Evolutionary conservation across 2,888 invertebrate genomes (phyloP).

Genomic region (Nebria brevicollis): DNA sequence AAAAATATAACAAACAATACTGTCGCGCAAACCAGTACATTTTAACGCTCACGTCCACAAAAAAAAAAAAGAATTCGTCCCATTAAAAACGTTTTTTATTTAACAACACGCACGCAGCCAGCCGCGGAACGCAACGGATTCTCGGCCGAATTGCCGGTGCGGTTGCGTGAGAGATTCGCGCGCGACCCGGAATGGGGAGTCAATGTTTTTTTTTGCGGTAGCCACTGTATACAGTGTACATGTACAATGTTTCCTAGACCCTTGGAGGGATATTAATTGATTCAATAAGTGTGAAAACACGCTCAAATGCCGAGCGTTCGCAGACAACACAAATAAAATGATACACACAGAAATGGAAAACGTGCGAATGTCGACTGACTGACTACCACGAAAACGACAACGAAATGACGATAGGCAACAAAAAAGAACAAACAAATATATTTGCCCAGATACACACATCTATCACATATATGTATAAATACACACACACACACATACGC

Average conservation of each 20-base stretch:
- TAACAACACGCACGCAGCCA: constrained; percentile 33
- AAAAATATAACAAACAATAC: constrained; percentile 42
- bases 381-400: constrained; percentile 11
- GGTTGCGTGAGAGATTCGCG: constrained; percentile 5
- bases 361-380: constrained; percentile 17
- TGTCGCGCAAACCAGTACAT: not conserved
- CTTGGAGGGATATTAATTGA: constrained; percentile 63
- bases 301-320: constrained; percentile 54
- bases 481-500: no score
- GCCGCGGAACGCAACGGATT: not conserved
- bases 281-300: constrained; percentile 64
- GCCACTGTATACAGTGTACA: constrained; percentile 50
- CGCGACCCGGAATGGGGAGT: constrained; percentile 16
- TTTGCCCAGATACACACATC: not conserved
- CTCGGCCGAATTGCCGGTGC: not conserved
- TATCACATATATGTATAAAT: not conserved
- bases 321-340: constrained; percentile 59
- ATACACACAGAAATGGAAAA: constrained; percentile 51
- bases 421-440: not conserved
- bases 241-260: constrained; percentile 60
- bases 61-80: constrained; percentile 34
- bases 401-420: not conserved
- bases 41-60: constrained; percentile 37
- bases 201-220: constrained; percentile 46
- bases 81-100: constrained; percentile 42